Evolutionary conservation across 2,888 invertebrate genomes (phyloP), one percentile per base, ranked within the genome.

Genomic region (Syrphus vitripennis): DNA sequence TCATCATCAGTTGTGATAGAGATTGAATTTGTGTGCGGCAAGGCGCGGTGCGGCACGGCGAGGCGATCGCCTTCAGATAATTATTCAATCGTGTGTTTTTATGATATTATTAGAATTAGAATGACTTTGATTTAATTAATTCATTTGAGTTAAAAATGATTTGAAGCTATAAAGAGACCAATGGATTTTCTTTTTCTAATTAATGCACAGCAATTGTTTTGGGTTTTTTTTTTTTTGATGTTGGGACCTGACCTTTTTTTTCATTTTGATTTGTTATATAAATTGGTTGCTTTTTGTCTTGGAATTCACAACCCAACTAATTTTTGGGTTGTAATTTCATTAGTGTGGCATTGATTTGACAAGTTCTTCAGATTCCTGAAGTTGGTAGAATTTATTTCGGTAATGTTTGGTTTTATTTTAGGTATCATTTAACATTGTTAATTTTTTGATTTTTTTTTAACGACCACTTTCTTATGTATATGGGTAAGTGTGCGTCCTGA

Each of bases 101-200:
- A 40, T 24, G 42, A 37, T 69, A 42, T 75, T 67, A 61, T 69
- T 61, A 57, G 69, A 53, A 61, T 69, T 61, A 57, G 69, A 53
- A 37, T 53, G 55, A 9, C 48, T 79, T 74, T 70, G 78, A 72
- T 78, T 69, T 83, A 74, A 74, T 83, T 79, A 83, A 74, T 83
- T 78, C 67, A 34, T 67, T 67, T 34, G 10, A 31, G 50, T 50
- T 34, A 50, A 9, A 34, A 50, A 50, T 67, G n/a, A 67, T 67
- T 50, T 34, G 50, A 37, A 50, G 67, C n/a, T 65, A 31, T 24
- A 50, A 2, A 19, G 5, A 14, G 34, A 21, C 4, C 31, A 48
- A 48, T 29, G 29, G 34, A 21, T 34, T 19, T 67, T n/a, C 34
- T 21, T 50, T 37, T 67, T 50, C n/a, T 50, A 34, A 34, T 50